phyloP scores from a whole-genome alignment of 2,888 invertebrate genomes.

The Polydrusus cervinus region DNA sequence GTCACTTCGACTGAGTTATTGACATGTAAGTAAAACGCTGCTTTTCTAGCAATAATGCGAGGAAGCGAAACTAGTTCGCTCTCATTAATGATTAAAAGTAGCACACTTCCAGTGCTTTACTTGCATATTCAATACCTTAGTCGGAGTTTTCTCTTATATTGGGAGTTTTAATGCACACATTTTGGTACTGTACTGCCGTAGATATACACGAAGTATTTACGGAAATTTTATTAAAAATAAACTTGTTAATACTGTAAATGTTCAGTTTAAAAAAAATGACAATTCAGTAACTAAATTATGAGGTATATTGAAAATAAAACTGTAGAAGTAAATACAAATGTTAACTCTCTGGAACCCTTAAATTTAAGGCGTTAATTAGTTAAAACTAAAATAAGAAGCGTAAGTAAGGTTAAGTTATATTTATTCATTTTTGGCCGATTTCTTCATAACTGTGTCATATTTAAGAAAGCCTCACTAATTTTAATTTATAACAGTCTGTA shows the following conservation, averaged over 20 bases:
- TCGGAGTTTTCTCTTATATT: no score
- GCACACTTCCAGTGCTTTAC: no score
- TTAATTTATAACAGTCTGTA: no score
- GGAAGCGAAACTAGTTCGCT: no score
- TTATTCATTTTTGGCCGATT: neutral
- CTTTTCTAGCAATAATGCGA: no score
- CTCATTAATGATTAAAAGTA: no score
- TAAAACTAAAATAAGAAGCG: slow-evolving; percentile 23
- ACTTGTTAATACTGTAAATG: slow-evolving; percentile 1
- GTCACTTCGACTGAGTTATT: no score
- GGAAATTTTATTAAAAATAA: neutral
- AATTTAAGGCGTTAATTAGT: slow-evolving; percentile 8
- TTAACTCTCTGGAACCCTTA: slow-evolving; percentile 10
- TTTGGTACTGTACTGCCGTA: no score
- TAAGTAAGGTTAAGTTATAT: neutral
- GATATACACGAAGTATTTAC: no score
- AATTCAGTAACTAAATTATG: neutral
- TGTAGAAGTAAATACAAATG: slow-evolving; percentile 3
- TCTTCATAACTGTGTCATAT: neutral
- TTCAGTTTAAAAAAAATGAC: neutral
- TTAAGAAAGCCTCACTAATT: neutral
- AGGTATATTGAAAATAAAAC: slow-evolving; percentile 3
- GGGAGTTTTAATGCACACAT: no score
- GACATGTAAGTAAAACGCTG: no score
- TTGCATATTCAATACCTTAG: no score